Evolutionary conservation across 1,140 invertebrate species (phyloP).

Genomic region (Gryllus bimaculatus): DNA sequence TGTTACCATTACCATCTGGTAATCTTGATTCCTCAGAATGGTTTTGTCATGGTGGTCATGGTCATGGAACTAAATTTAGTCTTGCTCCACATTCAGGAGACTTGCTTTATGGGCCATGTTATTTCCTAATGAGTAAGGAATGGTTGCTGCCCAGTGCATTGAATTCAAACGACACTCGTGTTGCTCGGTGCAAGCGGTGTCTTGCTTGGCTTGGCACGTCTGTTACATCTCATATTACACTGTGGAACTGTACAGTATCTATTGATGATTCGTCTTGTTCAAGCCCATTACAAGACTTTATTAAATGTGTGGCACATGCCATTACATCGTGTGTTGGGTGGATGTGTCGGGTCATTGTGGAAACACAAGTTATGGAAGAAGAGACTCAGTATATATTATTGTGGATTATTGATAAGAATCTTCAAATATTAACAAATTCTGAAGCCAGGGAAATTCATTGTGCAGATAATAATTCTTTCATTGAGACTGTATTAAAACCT

Average conservation of each 20-base stretch:
- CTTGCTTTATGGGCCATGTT: conserved; percentile 17
- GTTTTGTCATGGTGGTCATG: conserved; percentile 15
- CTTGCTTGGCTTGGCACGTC: conserved; percentile 17
- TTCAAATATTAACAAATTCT: conserved; percentile 7
- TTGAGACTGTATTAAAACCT: background rate
- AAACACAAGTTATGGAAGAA: conserved; percentile 7
- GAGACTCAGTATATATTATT: conserved; percentile 17
- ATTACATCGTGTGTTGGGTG: conserved; percentile 3
- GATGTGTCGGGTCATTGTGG: conserved; percentile 12
- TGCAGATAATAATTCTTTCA: background rate
- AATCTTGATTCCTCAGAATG: conserved; percentile 14
- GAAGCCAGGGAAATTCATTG: background rate
- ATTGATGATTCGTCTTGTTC: background rate
- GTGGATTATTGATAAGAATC: conserved; percentile 19
- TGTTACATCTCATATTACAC: background rate
- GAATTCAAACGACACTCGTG: background rate
- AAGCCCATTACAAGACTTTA: conserved; percentile 16
- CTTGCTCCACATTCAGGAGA: background rate
- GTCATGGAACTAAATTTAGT: background rate
- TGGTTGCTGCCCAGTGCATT: background rate
- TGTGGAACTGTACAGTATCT: conserved; percentile 16
- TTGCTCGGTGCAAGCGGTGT: conserved; percentile 13
- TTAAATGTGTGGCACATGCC: conserved; percentile 7
- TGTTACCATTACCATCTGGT: conserved; percentile 16
- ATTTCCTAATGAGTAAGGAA: conserved; percentile 1